phyloP scores from a whole-genome alignment of 2,113 vertebrate genomes.

The Catharus fuscescens region DNA sequence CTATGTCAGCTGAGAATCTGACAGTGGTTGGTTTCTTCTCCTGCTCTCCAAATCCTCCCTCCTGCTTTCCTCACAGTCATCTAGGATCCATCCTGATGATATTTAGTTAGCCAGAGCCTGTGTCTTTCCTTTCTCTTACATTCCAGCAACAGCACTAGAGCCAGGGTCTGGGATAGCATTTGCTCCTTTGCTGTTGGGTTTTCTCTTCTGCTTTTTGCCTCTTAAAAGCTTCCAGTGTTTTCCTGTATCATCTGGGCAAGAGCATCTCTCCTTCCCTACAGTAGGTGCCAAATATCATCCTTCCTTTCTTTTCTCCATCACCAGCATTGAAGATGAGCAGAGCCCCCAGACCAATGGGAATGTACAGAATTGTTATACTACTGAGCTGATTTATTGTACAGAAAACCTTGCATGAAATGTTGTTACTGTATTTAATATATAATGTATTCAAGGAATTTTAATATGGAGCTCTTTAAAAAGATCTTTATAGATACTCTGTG shows the following conservation, averaged over 20 bases:
- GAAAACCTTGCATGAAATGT: slow-evolving; percentile 85
- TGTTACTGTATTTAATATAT: slow-evolving; percentile 92
- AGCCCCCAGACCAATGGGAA: slow-evolving; percentile 75
- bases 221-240: not conserved
- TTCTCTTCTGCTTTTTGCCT: not conserved
- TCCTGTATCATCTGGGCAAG: not conserved
- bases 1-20: not conserved
- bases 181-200: not conserved
- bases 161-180: not conserved
- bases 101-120: not conserved
- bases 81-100: not conserved
- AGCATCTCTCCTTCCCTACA: not conserved
- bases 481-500: slow-evolving; percentile 70
- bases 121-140: not conserved
- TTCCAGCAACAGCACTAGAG: not conserved
- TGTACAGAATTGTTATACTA: slow-evolving; percentile 88
- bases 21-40: not conserved
- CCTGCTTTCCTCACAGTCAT: not conserved
- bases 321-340: slow-evolving; percentile 68
- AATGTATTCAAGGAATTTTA: slow-evolving; percentile 86
- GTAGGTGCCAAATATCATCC: slow-evolving; percentile 31
- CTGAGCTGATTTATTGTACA: slow-evolving; percentile 86
- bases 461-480: slow-evolving; percentile 73
- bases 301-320: slow-evolving; percentile 64
- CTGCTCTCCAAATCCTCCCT: not conserved